Evolutionary conservation across 2,888 invertebrate genomes (phyloP), one percentile per base, ranked within the genome.

Genomic region (Parapristionchus giblindavisi): DNA sequence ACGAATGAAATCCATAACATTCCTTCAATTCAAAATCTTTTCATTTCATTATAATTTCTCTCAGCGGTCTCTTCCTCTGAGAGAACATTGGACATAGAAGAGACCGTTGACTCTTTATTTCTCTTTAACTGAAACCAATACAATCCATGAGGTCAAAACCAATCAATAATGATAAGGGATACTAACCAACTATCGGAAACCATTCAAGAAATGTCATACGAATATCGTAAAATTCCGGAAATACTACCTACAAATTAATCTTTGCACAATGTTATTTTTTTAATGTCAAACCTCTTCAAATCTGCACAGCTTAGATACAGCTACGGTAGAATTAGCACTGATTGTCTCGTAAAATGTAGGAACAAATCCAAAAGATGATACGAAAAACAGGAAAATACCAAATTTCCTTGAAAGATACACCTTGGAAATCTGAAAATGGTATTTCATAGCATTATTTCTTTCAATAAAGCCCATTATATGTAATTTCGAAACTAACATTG

Each of bases 101-200:
- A 54, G n/a, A 54, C 24, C 56, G n/a, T 43, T 43, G 43, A 8
- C 8, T 43, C 43, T 14, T 8, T 17, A 43, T 43, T 43, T 8
- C 43, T 17, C 43, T n/a, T n/a, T n/a, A n/a, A n/a, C n/a, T 58
- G 58, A 34, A 58, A 58, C 54, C 5, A 54, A 54, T 54, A 24
- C 54, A 21, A 8, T 54, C 14, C n/a, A n/a, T n/a, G n/a, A n/a
- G n/a, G n/a, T n/a, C n/a, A n/a, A n/a, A n/a, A n/a, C n/a, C n/a
- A n/a, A n/a, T n/a, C n/a, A n/a, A n/a, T n/a, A n/a, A n/a, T n/a
- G n/a, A n/a, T n/a, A n/a, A n/a, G n/a, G n/a, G n/a, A n/a, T 51
- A 27, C 60, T 56, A 32, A 78, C 82, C 80, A 2, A 75, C 63
- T 43, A 82, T 75, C 6, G 82, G 82, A 14, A 75, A 61, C 79